Evolutionary conservation across 2,113 vertebrate genomes (phyloP).

Genomic region (Bos indicus): DNA sequence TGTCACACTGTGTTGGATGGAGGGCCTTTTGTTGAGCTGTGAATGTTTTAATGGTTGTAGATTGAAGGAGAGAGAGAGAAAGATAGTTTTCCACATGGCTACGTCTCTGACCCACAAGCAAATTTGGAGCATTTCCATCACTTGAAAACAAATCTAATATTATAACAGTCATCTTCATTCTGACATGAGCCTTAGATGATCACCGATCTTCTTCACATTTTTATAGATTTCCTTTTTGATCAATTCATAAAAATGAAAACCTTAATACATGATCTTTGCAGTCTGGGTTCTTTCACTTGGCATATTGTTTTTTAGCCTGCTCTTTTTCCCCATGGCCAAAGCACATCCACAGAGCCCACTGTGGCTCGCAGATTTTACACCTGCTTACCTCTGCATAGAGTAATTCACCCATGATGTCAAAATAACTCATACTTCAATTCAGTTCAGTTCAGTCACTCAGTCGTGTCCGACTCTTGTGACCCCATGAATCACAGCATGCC

Average conservation of each 20-base stretch:
- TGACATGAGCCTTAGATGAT: neutral
- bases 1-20: neutral
- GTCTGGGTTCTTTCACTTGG: neutral
- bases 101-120: neutral
- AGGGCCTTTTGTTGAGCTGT: neutral
- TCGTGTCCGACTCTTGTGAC: accelerated
- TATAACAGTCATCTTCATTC: neutral
- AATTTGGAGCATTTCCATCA: neutral
- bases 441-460: no score
- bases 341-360: neutral
- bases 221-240: neutral
- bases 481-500: accelerated
- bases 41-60: neutral
- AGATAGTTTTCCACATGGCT: neutral
- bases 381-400: neutral
- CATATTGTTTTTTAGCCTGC: neutral
- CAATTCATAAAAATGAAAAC: neutral
- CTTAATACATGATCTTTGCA: neutral
- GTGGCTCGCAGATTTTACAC: neutral
- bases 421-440: neutral
- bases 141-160: neutral
- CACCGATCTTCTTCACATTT: neutral
- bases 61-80: neutral
- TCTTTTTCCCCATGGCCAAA: neutral
- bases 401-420: neutral